A percentile compares a stretch with the other conserved stretches of the same genome.
These are phyloP conservation scores for Platichthys stellatus DNA, from an alignment of 2,113 vertebrate species.

Conservation along the genomic window DNA sequence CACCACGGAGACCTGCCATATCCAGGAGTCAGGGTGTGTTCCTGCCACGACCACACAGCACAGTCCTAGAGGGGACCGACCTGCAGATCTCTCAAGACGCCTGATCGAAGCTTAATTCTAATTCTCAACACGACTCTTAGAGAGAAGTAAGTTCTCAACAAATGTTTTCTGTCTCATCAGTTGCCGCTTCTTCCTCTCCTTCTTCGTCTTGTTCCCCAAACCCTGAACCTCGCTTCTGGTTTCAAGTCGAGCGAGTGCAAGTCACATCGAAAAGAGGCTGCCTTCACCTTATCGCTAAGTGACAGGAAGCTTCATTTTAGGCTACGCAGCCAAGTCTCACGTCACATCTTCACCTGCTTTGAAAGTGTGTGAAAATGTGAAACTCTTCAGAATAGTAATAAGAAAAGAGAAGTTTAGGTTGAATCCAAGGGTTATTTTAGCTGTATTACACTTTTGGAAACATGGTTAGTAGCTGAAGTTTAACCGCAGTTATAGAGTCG, in stretches of 20 bases:
- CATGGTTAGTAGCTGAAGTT: background rate
- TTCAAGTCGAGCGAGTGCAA: slow-evolving; percentile 58
- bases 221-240: slow-evolving; percentile 79
- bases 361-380: slow-evolving; percentile 30
- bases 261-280: slow-evolving; percentile 83
- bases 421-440: rapidly evolving
- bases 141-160: slow-evolving; percentile 43
- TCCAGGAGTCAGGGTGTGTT: slow-evolving; percentile 80
- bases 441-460: background rate
- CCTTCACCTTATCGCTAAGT: slow-evolving; percentile 80
- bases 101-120: slow-evolving; percentile 5
- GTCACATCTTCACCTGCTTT: slow-evolving; percentile 38
- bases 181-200: slow-evolving; percentile 86
- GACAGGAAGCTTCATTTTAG: slow-evolving; percentile 73
- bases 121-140: slow-evolving; percentile 39
- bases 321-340: slow-evolving; percentile 65
- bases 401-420: background rate
- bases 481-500: background rate
- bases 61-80: slow-evolving; percentile 81
- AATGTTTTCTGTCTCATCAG: slow-evolving; percentile 84
- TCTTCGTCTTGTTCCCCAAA: slow-evolving; percentile 84
- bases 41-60: slow-evolving; percentile 82
- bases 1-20: slow-evolving; percentile 86
- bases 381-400: background rate
- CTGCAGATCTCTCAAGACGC: slow-evolving; percentile 61